Base-by-base conservation (phyloP, 2,113 vertebrate species). In the Oncorhynchus clarkii region DNA sequence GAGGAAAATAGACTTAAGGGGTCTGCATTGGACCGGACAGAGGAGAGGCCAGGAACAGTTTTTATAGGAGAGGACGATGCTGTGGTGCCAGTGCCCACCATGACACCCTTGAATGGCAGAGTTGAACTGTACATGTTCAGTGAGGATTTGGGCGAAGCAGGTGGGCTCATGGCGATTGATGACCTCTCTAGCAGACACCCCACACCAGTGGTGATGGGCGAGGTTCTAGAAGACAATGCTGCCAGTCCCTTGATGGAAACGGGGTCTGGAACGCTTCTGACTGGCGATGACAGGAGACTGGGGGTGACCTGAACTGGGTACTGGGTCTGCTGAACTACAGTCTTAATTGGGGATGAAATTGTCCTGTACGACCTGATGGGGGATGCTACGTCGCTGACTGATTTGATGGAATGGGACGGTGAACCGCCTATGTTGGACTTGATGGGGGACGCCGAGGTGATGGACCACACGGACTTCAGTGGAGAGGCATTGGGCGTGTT, bases 401-500 rank as follows among this genome's bases (percentile, higher is more conserved):
- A 98, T 92, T 97, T 98, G 91, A 97, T 93, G 79, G 97, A 98
- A 80, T 96, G 96, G 68, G 95, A 96, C 70, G 96, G 96, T 85
- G 98, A 99, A 69, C 96, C 95, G 89, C 96, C 96, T 90, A 98
- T 90, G 0, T 96, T 97, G 87, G 96, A 97, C 95, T 97, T 99
- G 93, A 98, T 96, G 75, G 97, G 97, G 89, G 97, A 99, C 89
- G 95, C 93, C 88, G 98, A 99, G 88, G 96, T 97, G 93, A 97
- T 96, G 88, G 97, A 99, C 98, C 97, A 99, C 88, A 97, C 95
- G 86, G 98, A 99, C 92, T 97, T 99, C 94, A 99, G 92, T 87
- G 98, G 98, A 94, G 98, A 99, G 90, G 96, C 98, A 92, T 95
- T 96, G 89, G 97, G 98, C 62, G 98, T 99, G 89, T 98, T 99